A percentile compares a stretch with the other conserved stretches of the same genome.
Conservation (phyloP, 2,113 vertebrate genomes). For the Gyps fulvus region DNA sequence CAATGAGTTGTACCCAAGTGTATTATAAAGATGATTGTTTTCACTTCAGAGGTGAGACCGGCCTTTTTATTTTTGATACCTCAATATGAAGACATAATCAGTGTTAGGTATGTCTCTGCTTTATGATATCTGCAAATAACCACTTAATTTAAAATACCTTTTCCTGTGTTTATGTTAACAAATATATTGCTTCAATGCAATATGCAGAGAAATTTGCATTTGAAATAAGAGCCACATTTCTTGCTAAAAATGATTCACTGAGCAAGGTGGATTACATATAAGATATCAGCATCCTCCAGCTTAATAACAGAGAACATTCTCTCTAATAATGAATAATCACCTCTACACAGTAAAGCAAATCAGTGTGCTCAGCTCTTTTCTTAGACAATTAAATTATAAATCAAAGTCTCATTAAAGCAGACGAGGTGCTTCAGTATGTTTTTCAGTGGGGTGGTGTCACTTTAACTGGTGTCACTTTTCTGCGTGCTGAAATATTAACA, state of each 20-base stretch:
- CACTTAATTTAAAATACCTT: background rate
- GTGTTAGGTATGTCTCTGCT: background rate
- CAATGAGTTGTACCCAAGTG: background rate
- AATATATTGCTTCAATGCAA: background rate
- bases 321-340: background rate
- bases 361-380: background rate
- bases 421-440: background rate
- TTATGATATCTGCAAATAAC: background rate
- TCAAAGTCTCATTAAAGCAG: background rate
- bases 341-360: background rate
- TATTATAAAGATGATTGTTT: background rate
- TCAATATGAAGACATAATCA: background rate
- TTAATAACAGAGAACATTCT: constrained; percentile 10
- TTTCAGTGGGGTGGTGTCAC: background rate
- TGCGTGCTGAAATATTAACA: background rate
- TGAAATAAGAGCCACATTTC: background rate
- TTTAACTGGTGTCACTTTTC: background rate
- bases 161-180: background rate
- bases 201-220: background rate
- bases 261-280: background rate
- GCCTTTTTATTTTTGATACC: background rate
- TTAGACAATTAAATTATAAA: constrained; percentile 26
- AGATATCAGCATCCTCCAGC: background rate
- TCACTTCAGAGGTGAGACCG: background rate
- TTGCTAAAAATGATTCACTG: background rate